Conservation (phyloP, 35 echinoderm and acorn worm genomes). For the Strongylocentrotus purpuratus region DNA sequence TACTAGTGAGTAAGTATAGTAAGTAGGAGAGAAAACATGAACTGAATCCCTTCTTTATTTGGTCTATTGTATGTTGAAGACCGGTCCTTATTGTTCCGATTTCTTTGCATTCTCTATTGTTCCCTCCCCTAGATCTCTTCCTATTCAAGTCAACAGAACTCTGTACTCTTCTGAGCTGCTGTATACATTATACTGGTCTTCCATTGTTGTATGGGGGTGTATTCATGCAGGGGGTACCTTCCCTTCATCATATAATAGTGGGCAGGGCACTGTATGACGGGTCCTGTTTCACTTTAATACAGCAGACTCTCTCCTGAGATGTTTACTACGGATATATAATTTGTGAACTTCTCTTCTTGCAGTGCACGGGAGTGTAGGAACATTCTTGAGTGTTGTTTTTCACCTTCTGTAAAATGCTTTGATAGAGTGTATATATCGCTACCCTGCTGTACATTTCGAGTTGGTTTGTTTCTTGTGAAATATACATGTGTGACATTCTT, state of each 20-base stretch:
- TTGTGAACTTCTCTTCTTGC: not conserved
- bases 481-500: not conserved
- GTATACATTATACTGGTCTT: not conserved
- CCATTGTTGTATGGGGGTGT: not conserved
- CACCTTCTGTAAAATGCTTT: not conserved
- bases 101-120: not conserved
- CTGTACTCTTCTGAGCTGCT: not conserved
- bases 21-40: not conserved
- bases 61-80: not conserved
- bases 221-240: not conserved
- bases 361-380: not conserved
- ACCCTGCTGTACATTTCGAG: not conserved
- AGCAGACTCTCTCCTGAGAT: not conserved
- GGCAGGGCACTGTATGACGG: not conserved
- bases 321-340: not conserved
- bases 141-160: not conserved
- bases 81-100: not conserved
- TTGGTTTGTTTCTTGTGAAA: not conserved
- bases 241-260: not conserved
- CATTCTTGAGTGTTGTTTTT: conserved; percentile 4
- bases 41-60: not conserved
- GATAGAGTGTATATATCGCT: not conserved
- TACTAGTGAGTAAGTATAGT: not conserved
- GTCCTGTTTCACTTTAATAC: not conserved
- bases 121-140: not conserved